A percentile compares a stretch with the other conserved stretches of the same genome.
Conservation (phyloP, 1,140 invertebrate genomes). For the Pseudachorutes palmiensis region DNA sequence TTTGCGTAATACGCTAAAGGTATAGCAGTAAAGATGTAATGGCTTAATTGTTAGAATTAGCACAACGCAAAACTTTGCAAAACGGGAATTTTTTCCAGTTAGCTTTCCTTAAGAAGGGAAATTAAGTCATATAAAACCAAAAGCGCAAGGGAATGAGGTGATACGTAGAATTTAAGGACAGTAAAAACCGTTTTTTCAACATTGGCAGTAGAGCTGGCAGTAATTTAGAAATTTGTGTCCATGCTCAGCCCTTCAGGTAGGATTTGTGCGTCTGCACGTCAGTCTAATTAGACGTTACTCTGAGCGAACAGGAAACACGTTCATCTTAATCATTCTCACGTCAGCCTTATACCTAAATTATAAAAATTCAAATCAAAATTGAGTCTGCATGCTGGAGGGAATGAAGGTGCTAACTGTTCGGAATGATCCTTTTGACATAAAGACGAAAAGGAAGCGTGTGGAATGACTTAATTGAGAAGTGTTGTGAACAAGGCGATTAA, state of each 20-base stretch:
- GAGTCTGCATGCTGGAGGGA: neutral
- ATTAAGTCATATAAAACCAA: slow-evolving; percentile 7
- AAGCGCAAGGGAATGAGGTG: slow-evolving; percentile 1
- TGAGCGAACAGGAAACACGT: neutral
- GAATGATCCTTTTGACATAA: neutral
- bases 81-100: too few species aligned
- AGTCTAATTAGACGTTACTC: too few species aligned
- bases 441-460: neutral
- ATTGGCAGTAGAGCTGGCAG: too few species aligned
- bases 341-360: neutral
- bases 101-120: too few species aligned
- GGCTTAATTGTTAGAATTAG: neutral
- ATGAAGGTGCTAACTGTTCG: too few species aligned
- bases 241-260: too few species aligned
- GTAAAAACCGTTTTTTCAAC: too few species aligned
- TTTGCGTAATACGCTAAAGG: neutral
- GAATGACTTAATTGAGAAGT: slow-evolving; percentile 13
- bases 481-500: slow-evolving; percentile 13
- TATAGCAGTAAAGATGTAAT: too few species aligned
- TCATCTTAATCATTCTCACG: slow-evolving; percentile 6
- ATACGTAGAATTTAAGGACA: neutral
- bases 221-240: too few species aligned
- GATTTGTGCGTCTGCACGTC: too few species aligned
- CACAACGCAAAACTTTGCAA: too few species aligned
- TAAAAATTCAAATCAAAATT: neutral